Evolutionary conservation across 2,797 vertebrate species (phyloP), one percentile per base, ranked within the genome.

Genomic region (Pogonophryne albipinna): DNA sequence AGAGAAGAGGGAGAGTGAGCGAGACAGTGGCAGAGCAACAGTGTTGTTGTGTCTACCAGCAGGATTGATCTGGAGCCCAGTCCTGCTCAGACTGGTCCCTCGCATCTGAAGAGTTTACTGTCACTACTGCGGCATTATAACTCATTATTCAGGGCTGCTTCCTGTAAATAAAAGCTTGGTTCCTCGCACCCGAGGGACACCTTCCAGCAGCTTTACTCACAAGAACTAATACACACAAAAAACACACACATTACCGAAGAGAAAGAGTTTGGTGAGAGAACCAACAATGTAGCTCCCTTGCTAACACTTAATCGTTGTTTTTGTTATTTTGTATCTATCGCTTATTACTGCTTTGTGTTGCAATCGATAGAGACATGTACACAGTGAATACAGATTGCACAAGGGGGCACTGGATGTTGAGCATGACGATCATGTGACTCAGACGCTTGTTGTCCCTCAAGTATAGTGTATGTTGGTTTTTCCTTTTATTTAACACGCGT

Each of bases 11-110:
- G 61, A 38, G 71, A 68, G 58, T 61, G 79, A 76, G 69, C 55
- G 62, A 78, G 72, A 81, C 50, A 9, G 68, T 78, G 82, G 71
- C 71, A 76, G 74, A 78, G 90, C 82, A 79, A 79, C 81, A 78
- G 84, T 56, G 86, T 64, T 89, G 88, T 90, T 90, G 77, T 87
- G 89, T 93, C 87, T 90, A 87, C 90, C 82, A 87, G 83, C 77
- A 80, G 87, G 83, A 87, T 84, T 83, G 81, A 91, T 89, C 84
- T 57, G 61, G 55, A 84, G 87, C 85, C 84, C 85, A 78, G 85
- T 87, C 76, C 83, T 86, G 82, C 80, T 90, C 53, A 75, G 70
- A 83, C 70, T 51, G 76, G 74, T 79, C 73, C 74, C 79, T 73
- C 38, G 27, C 61, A 70, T 77, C 83, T 69, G 57, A 87, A 82